Evolutionary conservation across 2,888 invertebrate species (phyloP).

Genomic region (Eupithecia exiguata): DNA sequence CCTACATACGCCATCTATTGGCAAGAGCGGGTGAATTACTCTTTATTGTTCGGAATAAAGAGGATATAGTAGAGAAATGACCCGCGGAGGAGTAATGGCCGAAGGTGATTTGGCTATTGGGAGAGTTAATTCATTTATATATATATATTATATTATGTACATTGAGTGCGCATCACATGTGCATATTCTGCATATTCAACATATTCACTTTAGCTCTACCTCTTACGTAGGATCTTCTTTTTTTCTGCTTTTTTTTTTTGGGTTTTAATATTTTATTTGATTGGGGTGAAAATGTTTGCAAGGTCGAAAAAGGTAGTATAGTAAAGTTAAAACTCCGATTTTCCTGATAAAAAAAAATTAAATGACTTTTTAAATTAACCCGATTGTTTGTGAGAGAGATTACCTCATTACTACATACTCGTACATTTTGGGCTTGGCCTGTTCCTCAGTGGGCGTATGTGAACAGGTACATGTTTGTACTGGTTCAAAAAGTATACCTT

Average conservation of each 20-base stretch:
- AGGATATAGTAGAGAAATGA: neutral
- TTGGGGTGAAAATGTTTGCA: neutral
- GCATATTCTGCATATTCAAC: neutral
- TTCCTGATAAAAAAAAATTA: neutral
- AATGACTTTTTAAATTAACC: neutral
- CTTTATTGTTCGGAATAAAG: conserved; percentile 41
- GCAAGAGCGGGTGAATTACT: conserved; percentile 46
- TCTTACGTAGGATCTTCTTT: too few species aligned
- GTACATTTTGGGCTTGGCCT: neutral
- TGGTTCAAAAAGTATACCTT: neutral
- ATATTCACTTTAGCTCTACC: neutral
- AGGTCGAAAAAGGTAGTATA: neutral
- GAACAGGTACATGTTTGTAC: too few species aligned
- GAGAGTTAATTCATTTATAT: neutral
- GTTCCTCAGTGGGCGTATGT: neutral
- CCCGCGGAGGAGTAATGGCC: neutral
- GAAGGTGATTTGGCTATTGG: neutral
- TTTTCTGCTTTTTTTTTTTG: too few species aligned
- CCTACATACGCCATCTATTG: conserved; percentile 49
- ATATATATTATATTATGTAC: neutral
- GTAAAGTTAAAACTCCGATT: neutral
- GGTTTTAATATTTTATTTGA: too few species aligned
- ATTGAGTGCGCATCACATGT: neutral
- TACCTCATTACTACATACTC: too few species aligned
- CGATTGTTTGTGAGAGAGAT: neutral